Base-by-base conservation (phyloP, 2,888 invertebrate genomes). In the Apamea crenata region DNA sequence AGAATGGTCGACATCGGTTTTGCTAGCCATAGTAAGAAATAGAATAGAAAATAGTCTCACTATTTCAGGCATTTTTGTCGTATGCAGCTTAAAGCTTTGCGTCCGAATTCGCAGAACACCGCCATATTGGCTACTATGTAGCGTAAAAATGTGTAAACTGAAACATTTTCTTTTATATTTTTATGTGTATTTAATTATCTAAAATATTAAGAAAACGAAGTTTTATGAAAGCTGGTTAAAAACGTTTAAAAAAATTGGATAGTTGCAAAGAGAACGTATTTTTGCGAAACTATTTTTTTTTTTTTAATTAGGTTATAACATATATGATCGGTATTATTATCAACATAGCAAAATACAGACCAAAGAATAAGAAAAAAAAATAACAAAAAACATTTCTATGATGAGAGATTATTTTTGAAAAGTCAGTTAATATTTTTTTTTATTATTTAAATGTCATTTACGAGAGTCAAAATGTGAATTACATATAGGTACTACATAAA, bases 71-170 rank as follows among this genome's bases (percentile, higher is more conserved):
- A 47, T 40, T 56, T 61, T 36, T 44, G 14, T 36, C 4, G 29
- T 59, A 44, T 61, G 67, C 75, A 81, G 59, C 44, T 25, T 29
- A 80, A 80, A 53, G 50, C 66, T 77, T 83, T 78, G 74, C 72
- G 77, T 61, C 77, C 69, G 65, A 82, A 80, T 86, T 78, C 79
- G 61, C 76, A 77, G 50, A 61, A 75, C 63, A 86, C 80, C 88
- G 87, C 87, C 87, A 87, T 87, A 72, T 87, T 87, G 84, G 77
- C 47, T 32, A 67, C 72, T 56, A n/a, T 47, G 47, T 53, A 66
- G 40, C 56, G 50, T 47, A 50, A 71, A n/a, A 81, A 71, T 36
- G 36, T 80, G n/a, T 68, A 68, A 68, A 21, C 40, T 66, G 40
- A 36, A 72, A 63, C 44, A 0, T n/a, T 59, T 68, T 77, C 4